Percentiles rank a stretch among this genome's conserved stretches.
Evolutionary conservation across 2,797 vertebrate species (phyloP).

Genomic region (Psittacula derbiana): DNA sequence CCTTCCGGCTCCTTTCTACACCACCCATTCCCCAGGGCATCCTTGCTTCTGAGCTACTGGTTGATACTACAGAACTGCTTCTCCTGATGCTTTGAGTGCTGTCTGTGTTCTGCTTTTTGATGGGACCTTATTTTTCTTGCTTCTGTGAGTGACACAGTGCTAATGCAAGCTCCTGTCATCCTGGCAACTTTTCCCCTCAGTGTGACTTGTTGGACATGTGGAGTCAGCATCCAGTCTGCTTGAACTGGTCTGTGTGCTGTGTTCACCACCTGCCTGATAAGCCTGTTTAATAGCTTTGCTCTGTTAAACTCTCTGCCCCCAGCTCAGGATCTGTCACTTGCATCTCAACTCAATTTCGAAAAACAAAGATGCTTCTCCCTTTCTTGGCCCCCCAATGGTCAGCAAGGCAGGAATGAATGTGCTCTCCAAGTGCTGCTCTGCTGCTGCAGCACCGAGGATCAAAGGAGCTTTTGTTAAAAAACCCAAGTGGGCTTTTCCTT

Average conservation of each 20-base stretch:
- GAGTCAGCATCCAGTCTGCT: neutral
- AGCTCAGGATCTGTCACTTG: neutral
- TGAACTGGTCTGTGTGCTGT: rapidly evolving
- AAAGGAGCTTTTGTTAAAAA: neutral
- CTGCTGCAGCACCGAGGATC: neutral
- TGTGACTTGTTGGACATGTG: neutral
- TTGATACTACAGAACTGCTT: neutral
- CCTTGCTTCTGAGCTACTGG: neutral
- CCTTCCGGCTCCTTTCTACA: neutral
- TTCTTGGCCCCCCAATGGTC: neutral
- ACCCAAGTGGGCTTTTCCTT: neutral
- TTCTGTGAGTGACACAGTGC: neutral
- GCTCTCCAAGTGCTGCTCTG: neutral
- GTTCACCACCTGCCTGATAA: neutral
- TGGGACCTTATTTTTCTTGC: neutral
- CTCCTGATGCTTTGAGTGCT: neutral
- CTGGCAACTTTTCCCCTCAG: neutral
- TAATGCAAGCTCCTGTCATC: neutral
- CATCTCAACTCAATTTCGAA: neutral
- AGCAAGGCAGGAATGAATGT: neutral
- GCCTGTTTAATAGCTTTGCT: neutral
- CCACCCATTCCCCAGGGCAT: too few species aligned
- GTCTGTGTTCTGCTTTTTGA: neutral
- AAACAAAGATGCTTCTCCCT: neutral
- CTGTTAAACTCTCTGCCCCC: rapidly evolving